A percentile compares a stretch with the other conserved stretches of the same genome.
Evolutionary conservation across 2,113 vertebrate genomes (phyloP).

Genomic region (Steatornis caripensis): DNA sequence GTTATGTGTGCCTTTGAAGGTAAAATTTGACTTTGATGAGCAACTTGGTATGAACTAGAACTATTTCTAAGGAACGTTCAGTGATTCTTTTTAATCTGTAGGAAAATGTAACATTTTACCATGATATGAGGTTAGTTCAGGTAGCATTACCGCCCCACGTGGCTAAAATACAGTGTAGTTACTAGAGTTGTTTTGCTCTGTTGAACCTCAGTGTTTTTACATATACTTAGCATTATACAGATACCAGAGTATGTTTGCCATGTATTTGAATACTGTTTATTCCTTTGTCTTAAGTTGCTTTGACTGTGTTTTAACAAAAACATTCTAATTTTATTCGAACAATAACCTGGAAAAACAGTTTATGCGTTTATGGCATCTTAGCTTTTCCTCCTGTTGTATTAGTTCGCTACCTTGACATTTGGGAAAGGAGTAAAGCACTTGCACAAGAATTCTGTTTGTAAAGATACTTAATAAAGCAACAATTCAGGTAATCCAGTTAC

Average conservation of each 20-base stretch:
- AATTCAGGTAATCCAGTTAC: background rate
- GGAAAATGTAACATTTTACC: background rate
- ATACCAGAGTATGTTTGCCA: background rate
- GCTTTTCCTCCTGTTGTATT: background rate
- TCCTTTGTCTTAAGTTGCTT: slow-evolving; percentile 2
- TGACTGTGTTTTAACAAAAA: slow-evolving; percentile 1
- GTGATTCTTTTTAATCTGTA: background rate
- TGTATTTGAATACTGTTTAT: background rate
- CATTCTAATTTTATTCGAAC: background rate
- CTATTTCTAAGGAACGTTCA: background rate
- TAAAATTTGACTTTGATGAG: background rate
- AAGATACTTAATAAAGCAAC: background rate
- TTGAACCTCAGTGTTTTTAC: background rate
- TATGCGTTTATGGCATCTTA: background rate
- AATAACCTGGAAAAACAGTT: background rate
- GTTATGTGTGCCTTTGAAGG: background rate
- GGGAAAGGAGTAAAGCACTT: background rate
- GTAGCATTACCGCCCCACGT: background rate
- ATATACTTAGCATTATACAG: background rate
- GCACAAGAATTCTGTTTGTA: background rate
- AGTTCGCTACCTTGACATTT: background rate
- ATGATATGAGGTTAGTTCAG: background rate
- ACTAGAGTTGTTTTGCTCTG: background rate
- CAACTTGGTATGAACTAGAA: background rate
- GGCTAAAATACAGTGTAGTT: background rate